phyloP scores from a whole-genome alignment of 2,888 invertebrate genomes.

The Deroplatys truncata region DNA sequence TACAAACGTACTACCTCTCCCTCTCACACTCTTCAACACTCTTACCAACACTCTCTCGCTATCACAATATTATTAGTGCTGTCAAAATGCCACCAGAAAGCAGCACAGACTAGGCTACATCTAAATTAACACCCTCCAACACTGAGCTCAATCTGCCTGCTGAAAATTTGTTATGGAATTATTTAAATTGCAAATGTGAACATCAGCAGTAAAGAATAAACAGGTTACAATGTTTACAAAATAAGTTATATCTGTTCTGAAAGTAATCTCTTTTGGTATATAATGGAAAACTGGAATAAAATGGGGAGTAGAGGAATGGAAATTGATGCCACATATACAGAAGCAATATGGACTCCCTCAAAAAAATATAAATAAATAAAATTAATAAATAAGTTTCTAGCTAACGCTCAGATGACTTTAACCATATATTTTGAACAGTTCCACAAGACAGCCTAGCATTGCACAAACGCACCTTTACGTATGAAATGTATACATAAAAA shows the following conservation, averaged over 20 bases:
- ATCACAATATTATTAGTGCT: neutral
- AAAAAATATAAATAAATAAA: too few relatives aligned
- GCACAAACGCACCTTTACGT: too few relatives aligned
- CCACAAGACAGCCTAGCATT: too few relatives aligned
- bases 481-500: too few relatives aligned
- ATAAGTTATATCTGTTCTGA: too few relatives aligned
- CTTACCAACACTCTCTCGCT: neutral
- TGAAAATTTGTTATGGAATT: neutral
- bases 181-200: neutral
- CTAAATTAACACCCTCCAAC: neutral
- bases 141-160: neutral
- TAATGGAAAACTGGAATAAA: neutral
- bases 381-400: too few relatives aligned
- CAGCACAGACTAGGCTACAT: neutral
- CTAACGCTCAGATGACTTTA: too few relatives aligned
- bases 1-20: neutral
- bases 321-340: neutral
- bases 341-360: too few relatives aligned
- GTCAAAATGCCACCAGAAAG: neutral
- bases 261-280: too few relatives aligned
- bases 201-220: too few relatives aligned
- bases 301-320: neutral
- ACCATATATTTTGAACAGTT: too few relatives aligned
- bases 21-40: neutral
- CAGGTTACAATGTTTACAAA: too few relatives aligned